These are phyloP conservation scores for Notothenia coriiceps DNA, from an alignment of 2,113 vertebrate genomes.

Conservation along the genomic window DNA sequence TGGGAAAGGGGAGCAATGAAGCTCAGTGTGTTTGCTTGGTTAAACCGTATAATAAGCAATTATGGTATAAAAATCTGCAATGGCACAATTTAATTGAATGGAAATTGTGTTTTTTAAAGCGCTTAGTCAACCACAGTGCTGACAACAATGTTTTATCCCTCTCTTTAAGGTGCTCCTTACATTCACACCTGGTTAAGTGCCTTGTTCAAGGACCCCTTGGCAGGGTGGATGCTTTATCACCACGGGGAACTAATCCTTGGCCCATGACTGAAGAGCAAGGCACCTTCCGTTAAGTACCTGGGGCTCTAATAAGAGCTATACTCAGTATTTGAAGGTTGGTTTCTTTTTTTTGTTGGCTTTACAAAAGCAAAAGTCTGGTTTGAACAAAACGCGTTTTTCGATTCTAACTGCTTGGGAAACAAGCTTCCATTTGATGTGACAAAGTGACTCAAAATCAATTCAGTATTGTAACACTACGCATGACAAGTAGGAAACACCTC, in stretches of 20 bases:
- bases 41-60: constrained; percentile 32
- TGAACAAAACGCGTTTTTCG: background rate
- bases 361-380: background rate
- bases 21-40: constrained; percentile 18
- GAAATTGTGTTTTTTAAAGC: background rate
- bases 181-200: background rate
- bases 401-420: background rate
- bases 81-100: background rate
- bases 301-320: background rate
- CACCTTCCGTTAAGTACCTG: background rate
- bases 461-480: too few relatives aligned
- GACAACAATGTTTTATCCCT: background rate
- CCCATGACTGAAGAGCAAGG: background rate
- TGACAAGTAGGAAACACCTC: too few relatives aligned
- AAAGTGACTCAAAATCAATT: too few relatives aligned
- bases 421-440: too few relatives aligned
- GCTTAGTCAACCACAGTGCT: constrained; percentile 10
- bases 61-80: background rate
- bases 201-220: background rate
- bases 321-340: background rate
- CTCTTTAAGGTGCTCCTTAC: background rate
- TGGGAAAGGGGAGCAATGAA: background rate
- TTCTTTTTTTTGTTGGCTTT: background rate
- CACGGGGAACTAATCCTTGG: background rate
- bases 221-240: constrained; percentile 3